Evolutionary conservation across 2,113 vertebrate species (phyloP), one percentile per base, ranked within the genome.

Genomic region (Lipophrys pholis): DNA sequence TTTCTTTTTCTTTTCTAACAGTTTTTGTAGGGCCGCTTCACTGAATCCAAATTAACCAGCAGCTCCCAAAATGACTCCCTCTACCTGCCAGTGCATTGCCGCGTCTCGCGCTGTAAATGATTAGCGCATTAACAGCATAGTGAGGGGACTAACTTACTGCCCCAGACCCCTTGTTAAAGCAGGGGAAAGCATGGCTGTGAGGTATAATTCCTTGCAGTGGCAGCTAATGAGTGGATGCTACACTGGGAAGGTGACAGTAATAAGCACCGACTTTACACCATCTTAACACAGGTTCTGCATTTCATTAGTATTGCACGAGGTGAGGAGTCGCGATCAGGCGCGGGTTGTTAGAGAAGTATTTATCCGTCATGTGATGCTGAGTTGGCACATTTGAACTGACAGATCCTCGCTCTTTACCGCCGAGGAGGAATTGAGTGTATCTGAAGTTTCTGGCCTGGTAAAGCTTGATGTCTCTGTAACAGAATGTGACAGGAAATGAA

Each of bases 181-280:
- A 54, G 70, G 8, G 46, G 61, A 81, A 78, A 84, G 76, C 71
- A 58, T 79, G 48, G 78, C 87, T 84, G 73, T 75, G 87, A 88
- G 88, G 53, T 69, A 64, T 88, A 86, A 87, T 87, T 90, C 69
- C 60, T 83, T 63, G 70, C 87, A 36, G 68, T 35, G 62, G 78
- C 77, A 56, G 81, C 86, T 88, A 89, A 91, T 89, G 87, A 89
- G 81, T 61, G 61, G 82, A 84, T 80, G 75, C 81, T 81, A 54
- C 70, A 68, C 72, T 77, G 77, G 60, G 79, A 78, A 71, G 83
- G 72, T 82, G 78, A 85, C 42, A 57, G 62, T 85, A 87, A 89
- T 83, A 83, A 82, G 78, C 48, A 6, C 55, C 79, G 82, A 58
- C 80, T 73, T 81, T 81, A 73, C 69, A 73, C 51, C 76, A 11